Evolutionary conservation across 1,140 invertebrate species (phyloP).

Genomic region (Drosophila parabipectinata): DNA sequence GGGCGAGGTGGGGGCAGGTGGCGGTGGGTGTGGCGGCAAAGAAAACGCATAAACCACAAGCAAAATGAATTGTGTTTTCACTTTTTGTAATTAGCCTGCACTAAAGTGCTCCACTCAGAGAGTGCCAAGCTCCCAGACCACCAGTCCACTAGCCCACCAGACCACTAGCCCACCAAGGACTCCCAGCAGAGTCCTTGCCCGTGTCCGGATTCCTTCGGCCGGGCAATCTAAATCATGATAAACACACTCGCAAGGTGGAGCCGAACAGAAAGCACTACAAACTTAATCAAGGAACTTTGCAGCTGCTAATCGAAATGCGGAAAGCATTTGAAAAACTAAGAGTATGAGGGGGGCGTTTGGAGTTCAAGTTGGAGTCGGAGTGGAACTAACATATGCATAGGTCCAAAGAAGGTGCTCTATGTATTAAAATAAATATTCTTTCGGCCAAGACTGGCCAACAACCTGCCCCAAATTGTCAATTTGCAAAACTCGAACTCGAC

Average conservation of each 20-base stretch:
- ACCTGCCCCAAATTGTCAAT: slow-evolving; percentile 1
- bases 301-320: slow-evolving; percentile 33
- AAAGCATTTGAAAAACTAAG: neutral
- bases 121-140: neutral
- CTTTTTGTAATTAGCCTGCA: slow-evolving; percentile 75
- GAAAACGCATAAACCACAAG: slow-evolving; percentile 71
- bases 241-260: slow-evolving; percentile 27
- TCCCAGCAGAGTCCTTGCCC: neutral
- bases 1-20: neutral
- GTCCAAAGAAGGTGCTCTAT: too few relatives aligned
- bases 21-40: slow-evolving; percentile 7
- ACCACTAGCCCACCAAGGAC: too few relatives aligned
- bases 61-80: slow-evolving; percentile 78
- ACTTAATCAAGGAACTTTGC: slow-evolving; percentile 37
- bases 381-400: too few relatives aligned
- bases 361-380: too few relatives aligned
- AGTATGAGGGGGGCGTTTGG: too few relatives aligned
- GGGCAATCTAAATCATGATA: slow-evolving; percentile 43
- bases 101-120: slow-evolving; percentile 30
- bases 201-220: slow-evolving; percentile 4
- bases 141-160: too few relatives aligned
- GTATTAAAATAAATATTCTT: too few relatives aligned
- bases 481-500: slow-evolving; percentile 5
- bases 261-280: slow-evolving; percentile 6
- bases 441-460: neutral